Base-by-base conservation (phyloP, 2,888 invertebrate genomes). In the Myathropa florea region DNA sequence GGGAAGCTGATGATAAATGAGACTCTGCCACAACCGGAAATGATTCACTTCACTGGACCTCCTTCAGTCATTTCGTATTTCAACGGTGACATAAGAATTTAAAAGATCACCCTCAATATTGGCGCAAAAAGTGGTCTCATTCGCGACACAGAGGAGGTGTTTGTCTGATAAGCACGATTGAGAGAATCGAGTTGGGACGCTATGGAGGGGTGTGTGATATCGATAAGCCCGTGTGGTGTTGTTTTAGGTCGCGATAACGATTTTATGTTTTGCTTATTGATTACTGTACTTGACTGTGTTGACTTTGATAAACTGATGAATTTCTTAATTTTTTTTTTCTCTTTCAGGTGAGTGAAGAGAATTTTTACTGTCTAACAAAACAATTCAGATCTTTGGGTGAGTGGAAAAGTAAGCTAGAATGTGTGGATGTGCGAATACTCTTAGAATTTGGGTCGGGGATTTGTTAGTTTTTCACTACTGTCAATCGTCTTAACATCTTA, bases 341-440 rank as follows among this genome's bases (percentile, higher is more conserved):
- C 6, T 84, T 85, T 72, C 77, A 85, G 85, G 85, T 85, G 72
- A 85, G 85, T 85, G 72, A 72, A 72, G 46, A 57, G 46, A 46
- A 10, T 46, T 33, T 59, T 46, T 33, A 39, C 10, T 61, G 0
- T 61, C 39, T 28, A 57, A 18, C n/a, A 46, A 6, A 7, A 46
- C n/a, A n/a, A 24, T 57, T 65, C 4, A 28, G 4, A 33, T 3
- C 6, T 3, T 26, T 72, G 33, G 79, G 72, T 80, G 72, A 80
- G 79, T 80, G 3, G 6, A 30, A 6, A 4, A 4, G 30, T 30
- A 30, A 30, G 30, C n/a, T n/a, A n/a, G n/a, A n/a, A n/a, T n/a
- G n/a, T n/a, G n/a, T n/a, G n/a, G n/a, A n/a, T n/a, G n/a, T n/a
- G n/a, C n/a, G n/a, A n/a, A n/a, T n/a, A n/a, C n/a, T n/a, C n/a